These are phyloP conservation scores for Columba livia DNA, from an alignment of 2,113 vertebrate genomes.

Conservation along the genomic window DNA sequence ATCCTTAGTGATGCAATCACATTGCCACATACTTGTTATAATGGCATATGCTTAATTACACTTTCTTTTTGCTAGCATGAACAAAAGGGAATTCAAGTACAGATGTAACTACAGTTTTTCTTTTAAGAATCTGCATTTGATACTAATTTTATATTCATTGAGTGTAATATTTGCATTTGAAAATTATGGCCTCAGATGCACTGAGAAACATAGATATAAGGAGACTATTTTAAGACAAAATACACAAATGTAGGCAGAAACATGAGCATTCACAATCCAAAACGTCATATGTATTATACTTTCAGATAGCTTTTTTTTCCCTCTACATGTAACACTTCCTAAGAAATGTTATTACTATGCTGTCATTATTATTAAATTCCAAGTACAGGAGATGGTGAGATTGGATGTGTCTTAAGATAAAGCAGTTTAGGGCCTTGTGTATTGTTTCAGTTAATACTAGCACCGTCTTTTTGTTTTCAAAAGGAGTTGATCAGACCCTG, in stretches of 20 bases:
- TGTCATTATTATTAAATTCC: background rate
- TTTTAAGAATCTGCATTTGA: background rate
- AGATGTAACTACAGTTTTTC: background rate
- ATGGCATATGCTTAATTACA: background rate
- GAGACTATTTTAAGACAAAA: background rate
- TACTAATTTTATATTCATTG: background rate
- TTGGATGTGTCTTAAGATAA: background rate
- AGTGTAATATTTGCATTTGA: background rate
- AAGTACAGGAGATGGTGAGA: background rate
- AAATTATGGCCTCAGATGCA: background rate
- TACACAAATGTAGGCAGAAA: background rate
- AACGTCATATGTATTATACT: background rate
- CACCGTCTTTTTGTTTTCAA: background rate
- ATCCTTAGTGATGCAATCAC: background rate
- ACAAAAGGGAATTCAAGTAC: background rate
- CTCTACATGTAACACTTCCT: background rate
- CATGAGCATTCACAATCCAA: background rate
- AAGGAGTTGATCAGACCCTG: background rate
- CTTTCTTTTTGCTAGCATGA: background rate
- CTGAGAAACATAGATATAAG: background rate
- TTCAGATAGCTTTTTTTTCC: background rate
- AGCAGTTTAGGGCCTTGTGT: background rate
- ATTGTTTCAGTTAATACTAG: background rate
- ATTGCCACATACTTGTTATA: background rate
- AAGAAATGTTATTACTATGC: background rate